A percentile compares a stretch with the other conserved stretches of the same genome.
phyloP scores from a whole-genome alignment of 1,140 invertebrate species.

The Heterodera carotae region DNA sequence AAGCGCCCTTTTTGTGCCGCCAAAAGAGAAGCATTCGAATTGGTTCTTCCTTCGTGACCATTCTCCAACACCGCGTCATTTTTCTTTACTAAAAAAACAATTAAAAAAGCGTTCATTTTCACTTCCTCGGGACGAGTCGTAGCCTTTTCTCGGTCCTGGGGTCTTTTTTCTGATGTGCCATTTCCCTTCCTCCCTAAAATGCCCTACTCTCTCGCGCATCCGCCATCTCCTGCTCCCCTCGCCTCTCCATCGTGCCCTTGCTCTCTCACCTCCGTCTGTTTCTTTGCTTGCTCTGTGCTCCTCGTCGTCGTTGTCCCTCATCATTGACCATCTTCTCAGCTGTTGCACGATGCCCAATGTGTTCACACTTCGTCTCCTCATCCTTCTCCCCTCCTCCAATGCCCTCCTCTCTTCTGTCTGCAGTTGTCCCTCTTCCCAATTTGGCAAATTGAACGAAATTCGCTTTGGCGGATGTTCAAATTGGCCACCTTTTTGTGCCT shows the following conservation, averaged over 20 bases:
- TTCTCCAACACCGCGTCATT: background rate
- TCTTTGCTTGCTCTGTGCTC: conserved; percentile 2
- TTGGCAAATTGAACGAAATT: conserved; percentile 31
- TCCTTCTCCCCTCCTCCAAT: too few relatives aligned
- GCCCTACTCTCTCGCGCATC: background rate
- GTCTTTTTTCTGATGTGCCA: too few relatives aligned
- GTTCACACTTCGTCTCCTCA: background rate
- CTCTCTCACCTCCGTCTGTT: background rate
- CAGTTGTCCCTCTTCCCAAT: conserved; percentile 1
- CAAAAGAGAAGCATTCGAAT: background rate
- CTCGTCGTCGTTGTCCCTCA: background rate
- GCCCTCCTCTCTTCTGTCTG: background rate
- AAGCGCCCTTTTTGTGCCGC: background rate
- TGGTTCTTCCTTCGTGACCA: background rate
- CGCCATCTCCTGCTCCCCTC: background rate
- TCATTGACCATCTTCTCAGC: background rate
- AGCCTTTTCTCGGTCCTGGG: too few relatives aligned
- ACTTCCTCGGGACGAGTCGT: too few relatives aligned
- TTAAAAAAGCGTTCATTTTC: too few relatives aligned
- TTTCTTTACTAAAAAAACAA: background rate
- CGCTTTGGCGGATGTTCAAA: conserved; percentile 2
- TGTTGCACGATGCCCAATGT: conserved; percentile 6
- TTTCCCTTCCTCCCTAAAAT: background rate
- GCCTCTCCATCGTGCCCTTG: too few relatives aligned
- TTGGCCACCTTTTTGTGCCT: background rate